A percentile compares a stretch with the other conserved stretches of the same genome.
Conservation (phyloP, 2,113 vertebrate genomes). For the Ariopsis seemanni region DNA sequence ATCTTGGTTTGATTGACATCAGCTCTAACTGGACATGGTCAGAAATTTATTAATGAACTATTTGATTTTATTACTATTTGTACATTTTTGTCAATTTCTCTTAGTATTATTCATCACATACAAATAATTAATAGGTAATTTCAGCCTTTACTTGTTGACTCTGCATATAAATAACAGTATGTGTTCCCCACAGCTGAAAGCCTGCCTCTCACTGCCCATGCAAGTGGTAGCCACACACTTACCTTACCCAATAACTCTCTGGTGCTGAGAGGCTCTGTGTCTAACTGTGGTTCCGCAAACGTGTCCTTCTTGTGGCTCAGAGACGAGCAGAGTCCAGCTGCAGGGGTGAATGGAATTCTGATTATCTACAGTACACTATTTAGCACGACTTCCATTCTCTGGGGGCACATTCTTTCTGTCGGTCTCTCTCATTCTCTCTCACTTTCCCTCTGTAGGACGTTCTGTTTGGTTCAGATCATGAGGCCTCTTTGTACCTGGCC, state of each 20-base stretch:
- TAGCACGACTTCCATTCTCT: not conserved
- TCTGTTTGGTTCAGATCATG: slow-evolving; percentile 75
- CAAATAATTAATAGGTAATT: not conserved
- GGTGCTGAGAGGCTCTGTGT: slow-evolving; percentile 82
- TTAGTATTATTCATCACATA: not conserved
- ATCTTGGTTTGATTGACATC: not conserved
- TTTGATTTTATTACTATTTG: not conserved
- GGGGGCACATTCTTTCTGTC: not conserved
- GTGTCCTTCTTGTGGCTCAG: slow-evolving; percentile 83
- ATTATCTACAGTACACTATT: not conserved
- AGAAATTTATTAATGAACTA: not conserved
- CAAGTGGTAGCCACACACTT: slow-evolving; percentile 84
- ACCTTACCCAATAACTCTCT: slow-evolving; percentile 87
- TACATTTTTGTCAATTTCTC: not conserved
- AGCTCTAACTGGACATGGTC: not conserved
- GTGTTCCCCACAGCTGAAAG: slow-evolving; percentile 71
- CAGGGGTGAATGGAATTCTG: slow-evolving; percentile 77
- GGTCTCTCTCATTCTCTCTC: not conserved
- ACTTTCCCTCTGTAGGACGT: slow-evolving; percentile 73
- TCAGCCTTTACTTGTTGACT: not conserved
- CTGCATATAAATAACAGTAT: not conserved
- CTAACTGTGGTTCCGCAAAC: slow-evolving; percentile 78
- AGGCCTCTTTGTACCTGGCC: slow-evolving; percentile 76
- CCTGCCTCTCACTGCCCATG: slow-evolving; percentile 76
- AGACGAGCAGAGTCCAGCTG: slow-evolving; percentile 87